phyloP scores from a whole-genome alignment of 2,797 vertebrate genomes.

The Poecilia wingei region DNA sequence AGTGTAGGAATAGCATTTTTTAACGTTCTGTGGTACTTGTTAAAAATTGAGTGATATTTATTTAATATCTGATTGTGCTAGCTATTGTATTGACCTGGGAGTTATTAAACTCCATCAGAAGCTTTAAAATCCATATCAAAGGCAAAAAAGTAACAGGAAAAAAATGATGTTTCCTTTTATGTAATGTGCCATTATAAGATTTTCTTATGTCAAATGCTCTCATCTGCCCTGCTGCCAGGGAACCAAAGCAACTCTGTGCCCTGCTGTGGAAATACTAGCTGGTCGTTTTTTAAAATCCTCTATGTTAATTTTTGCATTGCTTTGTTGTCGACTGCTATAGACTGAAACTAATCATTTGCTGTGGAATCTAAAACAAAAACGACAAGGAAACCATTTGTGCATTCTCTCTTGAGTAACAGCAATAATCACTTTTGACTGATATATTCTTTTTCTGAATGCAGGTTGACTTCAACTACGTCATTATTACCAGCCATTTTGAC shows the following conservation, averaged over 20 bases:
- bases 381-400: background rate
- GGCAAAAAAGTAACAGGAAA: background rate
- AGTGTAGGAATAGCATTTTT: too few species aligned
- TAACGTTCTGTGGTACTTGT: too few species aligned
- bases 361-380: background rate
- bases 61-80: background rate
- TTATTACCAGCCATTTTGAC: background rate
- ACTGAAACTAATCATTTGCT: background rate
- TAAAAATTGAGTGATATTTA: background rate
- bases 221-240: background rate
- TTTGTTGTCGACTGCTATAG: background rate
- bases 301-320: background rate
- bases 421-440: background rate
- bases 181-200: background rate
- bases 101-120: background rate
- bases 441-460: background rate
- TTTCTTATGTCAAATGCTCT: background rate
- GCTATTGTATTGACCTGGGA: background rate
- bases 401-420: background rate
- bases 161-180: background rate
- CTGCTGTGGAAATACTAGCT: background rate
- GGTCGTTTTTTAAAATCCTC: background rate
- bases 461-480: background rate
- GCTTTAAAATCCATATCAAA: background rate
- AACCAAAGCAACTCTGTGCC: background rate